A percentile compares a stretch with the other conserved stretches of the same genome.
Conservation (phyloP, 1,140 invertebrate genomes). For the Copidosoma floridanum region DNA sequence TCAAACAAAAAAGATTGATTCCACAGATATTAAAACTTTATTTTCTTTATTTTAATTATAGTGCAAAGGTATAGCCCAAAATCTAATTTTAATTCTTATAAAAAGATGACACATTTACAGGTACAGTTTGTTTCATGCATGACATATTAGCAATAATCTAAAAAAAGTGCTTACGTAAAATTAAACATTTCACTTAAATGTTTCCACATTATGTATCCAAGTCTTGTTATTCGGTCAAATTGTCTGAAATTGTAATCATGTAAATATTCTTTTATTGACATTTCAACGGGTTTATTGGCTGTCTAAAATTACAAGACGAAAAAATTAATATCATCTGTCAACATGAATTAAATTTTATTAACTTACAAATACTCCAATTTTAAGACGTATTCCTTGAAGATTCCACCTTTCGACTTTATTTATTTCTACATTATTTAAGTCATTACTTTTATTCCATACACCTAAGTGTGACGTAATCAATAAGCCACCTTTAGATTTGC, state of each 20-base stretch:
- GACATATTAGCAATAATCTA: too few species aligned
- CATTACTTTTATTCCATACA: constrained; percentile 7
- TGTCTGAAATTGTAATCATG: not conserved
- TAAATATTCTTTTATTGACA: not conserved
- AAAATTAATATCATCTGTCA: not conserved
- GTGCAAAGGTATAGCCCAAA: too few species aligned
- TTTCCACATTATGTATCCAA: constrained; percentile 1
- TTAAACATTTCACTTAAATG: constrained; percentile 8
- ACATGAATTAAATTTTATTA: not conserved
- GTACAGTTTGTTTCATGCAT: too few species aligned
- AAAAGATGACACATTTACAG: too few species aligned
- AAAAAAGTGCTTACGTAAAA: constrained; percentile 14
- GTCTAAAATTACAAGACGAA: not conserved
- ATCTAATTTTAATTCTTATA: too few species aligned
- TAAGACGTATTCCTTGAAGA: constrained; percentile 12
- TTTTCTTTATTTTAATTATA: too few species aligned
- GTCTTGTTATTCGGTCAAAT: not conserved
- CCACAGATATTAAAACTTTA: too few species aligned
- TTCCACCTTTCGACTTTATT: constrained; percentile 12
- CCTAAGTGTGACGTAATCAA: constrained; percentile 9
- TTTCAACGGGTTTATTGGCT: too few species aligned
- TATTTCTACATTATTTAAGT: constrained; percentile 5
- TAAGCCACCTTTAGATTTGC: constrained; percentile 17
- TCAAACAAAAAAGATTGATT: too few species aligned
- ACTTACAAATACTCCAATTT: constrained; percentile 2